Base-by-base conservation (phyloP, 2,888 invertebrate genomes). In the Spialia ferax region DNA sequence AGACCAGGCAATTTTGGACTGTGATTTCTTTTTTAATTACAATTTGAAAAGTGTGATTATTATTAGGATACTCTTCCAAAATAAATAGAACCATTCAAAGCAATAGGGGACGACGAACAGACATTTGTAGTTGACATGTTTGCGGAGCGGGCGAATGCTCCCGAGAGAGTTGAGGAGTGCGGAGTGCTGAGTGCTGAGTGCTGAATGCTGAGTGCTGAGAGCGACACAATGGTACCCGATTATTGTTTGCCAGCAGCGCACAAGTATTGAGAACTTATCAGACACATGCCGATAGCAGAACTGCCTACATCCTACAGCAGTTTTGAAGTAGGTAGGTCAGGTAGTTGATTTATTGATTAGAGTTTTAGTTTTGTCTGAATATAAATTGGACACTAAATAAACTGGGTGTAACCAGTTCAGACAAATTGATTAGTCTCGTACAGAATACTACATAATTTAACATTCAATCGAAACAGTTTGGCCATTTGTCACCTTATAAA, bases 241-340 rank as follows among this genome's bases (percentile, higher is more conserved):
- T 50, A 50, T 50, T 50, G 50, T 50, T 50, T 23, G 50, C 48
- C 42, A 50, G 11, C 5, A 22, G 20, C 22, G 22, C 50, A 50
- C 50, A 13, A 22, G 20, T 50, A 50, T 23, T 50, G 50, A 50
- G 50, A 50, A 23, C 22, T 50, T 50, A 50, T 18, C 45, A 45
- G 18, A 45, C 18, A 5, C 50, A 50, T 50, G 50, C 13, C 50
- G 50, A 50, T 50, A 50, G 7, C 50, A 22, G 50, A 50, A 18
- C 7, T 10, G 22, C 6, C 11, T 23, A 13, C 4, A 50, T 18
- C 6, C 22, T 22, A 23, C 13, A 50, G 22, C 0, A 13, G 13
- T 13, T 23, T 1, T 13, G 18, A 50, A 13, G 5, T 50, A 13
- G 3, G 1, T 13, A 1, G n/a, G 1, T 4, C 22, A 10, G 32